phyloP scores from a whole-genome alignment of 2,113 vertebrate genomes.

The Piprites chloris region DNA sequence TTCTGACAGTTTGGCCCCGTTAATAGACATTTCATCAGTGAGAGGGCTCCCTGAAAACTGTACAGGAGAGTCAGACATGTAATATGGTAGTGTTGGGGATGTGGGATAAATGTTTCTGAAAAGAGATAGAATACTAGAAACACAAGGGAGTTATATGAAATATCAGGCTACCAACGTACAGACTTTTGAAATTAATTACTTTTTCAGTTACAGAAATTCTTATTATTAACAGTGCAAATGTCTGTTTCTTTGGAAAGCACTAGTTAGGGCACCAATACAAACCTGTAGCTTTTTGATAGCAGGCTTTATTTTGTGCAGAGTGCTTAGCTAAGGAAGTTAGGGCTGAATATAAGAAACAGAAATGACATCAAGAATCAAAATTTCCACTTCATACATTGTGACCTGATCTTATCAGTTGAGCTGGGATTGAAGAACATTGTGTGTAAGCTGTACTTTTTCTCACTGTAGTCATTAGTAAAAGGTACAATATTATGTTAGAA shows the following conservation, averaged over 20 bases:
- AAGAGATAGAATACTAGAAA: background rate
- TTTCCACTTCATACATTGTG: background rate
- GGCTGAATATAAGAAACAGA: background rate
- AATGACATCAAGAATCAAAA: background rate
- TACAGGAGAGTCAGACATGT: background rate
- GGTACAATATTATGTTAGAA: background rate
- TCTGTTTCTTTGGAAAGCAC: background rate
- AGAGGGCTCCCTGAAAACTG: background rate
- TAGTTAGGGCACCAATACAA: background rate
- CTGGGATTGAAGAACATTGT: background rate
- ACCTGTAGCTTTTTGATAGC: background rate
- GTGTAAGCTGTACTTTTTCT: background rate
- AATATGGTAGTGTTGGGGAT: background rate
- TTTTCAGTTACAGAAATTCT: background rate
- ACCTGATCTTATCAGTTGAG: background rate
- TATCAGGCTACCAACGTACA: background rate
- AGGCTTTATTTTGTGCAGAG: background rate
- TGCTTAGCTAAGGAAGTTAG: background rate
- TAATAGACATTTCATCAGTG: background rate
- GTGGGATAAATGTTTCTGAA: background rate
- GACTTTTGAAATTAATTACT: background rate
- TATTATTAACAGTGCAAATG: background rate
- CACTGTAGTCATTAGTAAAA: background rate
- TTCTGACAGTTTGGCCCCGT: background rate
- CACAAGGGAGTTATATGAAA: background rate